Evolutionary conservation across 2,113 vertebrate species (phyloP).

Genomic region (cattle (Bos taurus)): ARS-UCD2.0 NC_037342.1:66503001-66503500

Average conservation of each 20-base stretch:
- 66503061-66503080: neutral
- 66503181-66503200: neutral
- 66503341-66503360: neutral
- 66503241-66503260: neutral
- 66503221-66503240: neutral
- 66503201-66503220: neutral
- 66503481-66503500: no score
- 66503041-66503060: no score
- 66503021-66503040: neutral
- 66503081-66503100: neutral
- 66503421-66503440: neutral
- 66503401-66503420: rapidly evolving
- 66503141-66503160: neutral
- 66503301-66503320: neutral
- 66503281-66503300: neutral
- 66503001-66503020: neutral
- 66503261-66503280: neutral
- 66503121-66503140: neutral
- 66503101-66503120: neutral
- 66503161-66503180: neutral
- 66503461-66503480: no score
- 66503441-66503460: neutral
- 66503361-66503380: neutral
- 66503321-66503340: neutral
- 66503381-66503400: neutral